Evolutionary conservation across 1,140 invertebrate species (phyloP).

Genomic region (Trichogramma pretiosum): DNA sequence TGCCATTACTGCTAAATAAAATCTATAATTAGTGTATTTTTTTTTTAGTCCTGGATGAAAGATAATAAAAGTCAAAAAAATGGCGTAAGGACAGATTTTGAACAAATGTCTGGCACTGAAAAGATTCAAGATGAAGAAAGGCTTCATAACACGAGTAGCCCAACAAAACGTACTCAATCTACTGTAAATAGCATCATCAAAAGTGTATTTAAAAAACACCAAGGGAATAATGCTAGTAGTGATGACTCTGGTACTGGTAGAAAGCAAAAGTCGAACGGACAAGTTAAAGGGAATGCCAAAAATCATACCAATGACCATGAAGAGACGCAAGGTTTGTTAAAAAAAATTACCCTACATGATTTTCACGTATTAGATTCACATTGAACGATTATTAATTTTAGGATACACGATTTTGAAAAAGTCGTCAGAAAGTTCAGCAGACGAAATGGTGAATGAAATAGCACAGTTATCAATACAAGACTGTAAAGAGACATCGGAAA

Average conservation of each 20-base stretch:
- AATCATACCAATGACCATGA: conserved; percentile 22
- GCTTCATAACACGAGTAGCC: conserved; percentile 5
- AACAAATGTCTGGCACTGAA: conserved; percentile 5
- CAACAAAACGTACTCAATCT: conserved; percentile 28
- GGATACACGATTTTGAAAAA: conserved; percentile 35
- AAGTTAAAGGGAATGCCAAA: conserved; percentile 21
- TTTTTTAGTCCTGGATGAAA: conserved; percentile 5
- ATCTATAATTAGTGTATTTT: too few relatives aligned
- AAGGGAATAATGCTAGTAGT: conserved; percentile 17
- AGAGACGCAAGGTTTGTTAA: conserved; percentile 15
- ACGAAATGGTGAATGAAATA: conserved; percentile 29
- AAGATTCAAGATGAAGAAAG: conserved; percentile 6
- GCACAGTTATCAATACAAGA: conserved; percentile 35
- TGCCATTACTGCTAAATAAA: too few relatives aligned
- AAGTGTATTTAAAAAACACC: conserved; percentile 31
- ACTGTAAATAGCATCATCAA: conserved; percentile 33
- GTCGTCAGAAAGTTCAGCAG: conserved; percentile 10
- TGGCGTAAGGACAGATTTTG: conserved; percentile 6
- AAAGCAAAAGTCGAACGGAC: conserved; percentile 28
- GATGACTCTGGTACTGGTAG: conserved; percentile 19
- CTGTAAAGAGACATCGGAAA: conserved; percentile 32
- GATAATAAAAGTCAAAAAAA: conserved; percentile 11
- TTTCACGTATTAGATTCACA: neutral
- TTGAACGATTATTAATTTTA: conserved; percentile 1
- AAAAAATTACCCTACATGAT: neutral